These are phyloP conservation scores for Diuraphis noxia DNA, from an alignment of 1,140 invertebrate species.

Conservation along the genomic window DNA sequence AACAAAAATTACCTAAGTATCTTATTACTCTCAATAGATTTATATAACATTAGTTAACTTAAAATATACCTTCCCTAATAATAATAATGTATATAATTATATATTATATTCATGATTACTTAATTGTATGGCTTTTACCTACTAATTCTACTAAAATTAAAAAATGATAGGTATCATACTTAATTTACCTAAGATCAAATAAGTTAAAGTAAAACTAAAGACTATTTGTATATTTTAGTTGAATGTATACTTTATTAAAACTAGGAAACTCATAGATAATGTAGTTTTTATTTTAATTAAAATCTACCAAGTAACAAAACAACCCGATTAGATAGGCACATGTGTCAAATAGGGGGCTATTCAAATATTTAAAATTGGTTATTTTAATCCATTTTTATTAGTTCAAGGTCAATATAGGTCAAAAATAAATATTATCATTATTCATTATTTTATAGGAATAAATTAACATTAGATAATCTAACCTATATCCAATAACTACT, in stretches of 20 bases:
- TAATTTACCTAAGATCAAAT: neutral
- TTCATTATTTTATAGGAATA: neutral
- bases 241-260: neutral
- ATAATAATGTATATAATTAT: neutral
- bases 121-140: neutral
- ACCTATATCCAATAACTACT: neutral
- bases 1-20: neutral
- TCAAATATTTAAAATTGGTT: neutral
- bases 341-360: neutral
- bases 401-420: constrained; percentile 42
- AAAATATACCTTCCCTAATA: neutral
- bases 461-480: neutral
- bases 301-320: neutral
- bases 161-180: neutral
- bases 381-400: neutral
- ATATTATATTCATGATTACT: neutral
- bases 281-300: neutral
- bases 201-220: neutral
- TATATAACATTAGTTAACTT: neutral
- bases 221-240: neutral
- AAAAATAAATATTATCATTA: constrained; percentile 13
- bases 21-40: neutral
- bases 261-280: neutral
- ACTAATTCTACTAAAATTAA: no score
- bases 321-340: neutral